Evolutionary conservation across 2,888 invertebrate species (phyloP).

Genomic region (Caenorhabditis parvicauda): DNA sequence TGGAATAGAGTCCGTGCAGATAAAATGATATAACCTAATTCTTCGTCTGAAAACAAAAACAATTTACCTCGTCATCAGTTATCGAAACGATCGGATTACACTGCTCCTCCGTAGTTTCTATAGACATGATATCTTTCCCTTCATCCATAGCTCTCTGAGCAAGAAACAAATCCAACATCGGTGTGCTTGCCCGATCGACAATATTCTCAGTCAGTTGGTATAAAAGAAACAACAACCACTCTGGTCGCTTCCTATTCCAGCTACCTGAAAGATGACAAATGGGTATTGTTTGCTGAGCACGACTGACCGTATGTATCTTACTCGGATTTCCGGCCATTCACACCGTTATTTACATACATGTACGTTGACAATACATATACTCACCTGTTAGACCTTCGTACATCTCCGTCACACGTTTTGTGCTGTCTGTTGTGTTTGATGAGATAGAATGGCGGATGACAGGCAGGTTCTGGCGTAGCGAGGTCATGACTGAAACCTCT

Average conservation of each 20-base stretch:
- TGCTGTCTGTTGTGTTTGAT: too few species aligned
- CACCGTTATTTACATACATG: too few species aligned
- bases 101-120: slow-evolving; percentile 63
- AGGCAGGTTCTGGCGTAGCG: slow-evolving; percentile 11
- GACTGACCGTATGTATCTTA: too few species aligned
- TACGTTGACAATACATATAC: too few species aligned
- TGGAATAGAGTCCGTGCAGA: not conserved
- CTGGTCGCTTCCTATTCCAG: slow-evolving; percentile 68
- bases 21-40: not conserved
- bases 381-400: slow-evolving; percentile 20
- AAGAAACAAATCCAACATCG: slow-evolving; percentile 68
- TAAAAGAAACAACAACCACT: slow-evolving; percentile 69
- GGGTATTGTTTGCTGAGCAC: too few species aligned
- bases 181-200: slow-evolving; percentile 64
- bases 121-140: slow-evolving; percentile 21
- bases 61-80: slow-evolving; percentile 66
- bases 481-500: slow-evolving; percentile 11
- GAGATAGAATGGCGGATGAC: too few species aligned
- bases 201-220: slow-evolving; percentile 67
- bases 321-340: too few species aligned
- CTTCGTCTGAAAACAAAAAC: not conserved
- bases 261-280: slow-evolving; percentile 61
- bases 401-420: slow-evolving; percentile 19
- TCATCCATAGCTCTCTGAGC: slow-evolving; percentile 64
- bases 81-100: slow-evolving; percentile 69